Conservation (phyloP, 2,113 vertebrate species). For the Calyptommatus sinebrachiatus region DNA sequence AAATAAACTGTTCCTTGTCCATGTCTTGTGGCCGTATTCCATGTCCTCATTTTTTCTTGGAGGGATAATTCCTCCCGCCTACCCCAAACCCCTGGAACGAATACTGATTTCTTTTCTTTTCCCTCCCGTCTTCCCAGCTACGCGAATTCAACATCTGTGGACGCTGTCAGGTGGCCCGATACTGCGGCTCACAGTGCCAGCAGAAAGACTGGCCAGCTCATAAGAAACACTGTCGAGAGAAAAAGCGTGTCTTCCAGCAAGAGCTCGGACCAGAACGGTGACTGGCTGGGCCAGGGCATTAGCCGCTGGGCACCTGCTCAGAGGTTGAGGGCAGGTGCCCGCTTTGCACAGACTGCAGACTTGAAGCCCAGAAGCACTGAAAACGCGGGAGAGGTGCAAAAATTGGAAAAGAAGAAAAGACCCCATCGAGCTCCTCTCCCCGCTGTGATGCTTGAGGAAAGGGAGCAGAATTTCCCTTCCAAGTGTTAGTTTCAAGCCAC, state of each 20-base stretch:
- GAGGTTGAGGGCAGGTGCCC: conserved; percentile 53
- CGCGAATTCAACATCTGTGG: conserved; percentile 98
- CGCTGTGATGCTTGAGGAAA: conserved; percentile 54
- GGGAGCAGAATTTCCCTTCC: conserved; percentile 59
- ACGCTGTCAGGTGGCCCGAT: conserved; percentile 94
- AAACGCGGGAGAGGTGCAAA: neutral
- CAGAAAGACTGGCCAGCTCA: conserved; percentile 98
- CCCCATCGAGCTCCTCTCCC: conserved; percentile 32
- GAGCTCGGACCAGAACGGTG: conserved; percentile 95
- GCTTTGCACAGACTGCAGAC: conserved; percentile 69
- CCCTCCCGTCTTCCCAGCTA: conserved; percentile 60
- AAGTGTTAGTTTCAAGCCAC: conserved; percentile 68
- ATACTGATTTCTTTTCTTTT: neutral
- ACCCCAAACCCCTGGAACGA: fast-evolving
- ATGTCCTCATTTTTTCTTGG: fast-evolving
- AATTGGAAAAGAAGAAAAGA: conserved; percentile 32
- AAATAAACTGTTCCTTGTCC: neutral
- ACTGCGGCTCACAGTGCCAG: conserved; percentile 98
- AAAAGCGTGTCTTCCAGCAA: conserved; percentile 85
- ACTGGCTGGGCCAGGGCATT: conserved; percentile 53
- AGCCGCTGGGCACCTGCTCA: conserved; percentile 54
- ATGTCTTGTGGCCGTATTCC: neutral
- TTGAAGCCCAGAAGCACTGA: conserved; percentile 66
- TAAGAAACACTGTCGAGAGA: conserved; percentile 98
- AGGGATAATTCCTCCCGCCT: no score